Conservation (phyloP, 2,113 vertebrate genomes). For the Anhinga anhinga region DNA sequence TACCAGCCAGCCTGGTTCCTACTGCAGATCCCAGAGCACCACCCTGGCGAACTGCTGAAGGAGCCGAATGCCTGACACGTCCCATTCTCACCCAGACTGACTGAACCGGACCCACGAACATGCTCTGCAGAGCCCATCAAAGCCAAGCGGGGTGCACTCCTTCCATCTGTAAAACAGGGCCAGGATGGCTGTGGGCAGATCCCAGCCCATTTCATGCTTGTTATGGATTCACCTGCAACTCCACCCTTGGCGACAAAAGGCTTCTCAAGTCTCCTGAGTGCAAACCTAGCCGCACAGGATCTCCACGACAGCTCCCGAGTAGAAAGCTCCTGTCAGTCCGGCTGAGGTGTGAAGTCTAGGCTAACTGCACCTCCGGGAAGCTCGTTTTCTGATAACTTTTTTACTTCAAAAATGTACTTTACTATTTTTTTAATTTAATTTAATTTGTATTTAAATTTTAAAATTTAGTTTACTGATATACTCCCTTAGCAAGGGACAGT, state of each 20-base stretch:
- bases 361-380: neutral
- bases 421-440: too few species aligned
- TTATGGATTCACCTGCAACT: neutral
- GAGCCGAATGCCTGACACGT: neutral
- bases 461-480: too few species aligned
- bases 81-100: neutral
- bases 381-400: neutral
- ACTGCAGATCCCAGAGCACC: neutral
- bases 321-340: neutral
- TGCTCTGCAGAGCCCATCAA: neutral
- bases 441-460: too few species aligned
- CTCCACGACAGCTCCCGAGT: neutral
- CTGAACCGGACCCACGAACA: fast-evolving
- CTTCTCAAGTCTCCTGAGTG: neutral
- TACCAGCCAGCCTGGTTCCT: neutral
- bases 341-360: neutral
- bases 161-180: neutral
- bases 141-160: neutral
- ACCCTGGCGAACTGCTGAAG: neutral
- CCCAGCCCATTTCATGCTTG: neutral
- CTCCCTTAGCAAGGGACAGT: neutral
- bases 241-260: neutral
- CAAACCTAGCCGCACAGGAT: neutral
- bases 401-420: too few species aligned
- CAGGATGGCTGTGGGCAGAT: neutral